A percentile compares a stretch with the other conserved stretches of the same genome.
phyloP scores from a whole-genome alignment of 1,140 invertebrate genomes.

The Armadillidium nasatum region DNA sequence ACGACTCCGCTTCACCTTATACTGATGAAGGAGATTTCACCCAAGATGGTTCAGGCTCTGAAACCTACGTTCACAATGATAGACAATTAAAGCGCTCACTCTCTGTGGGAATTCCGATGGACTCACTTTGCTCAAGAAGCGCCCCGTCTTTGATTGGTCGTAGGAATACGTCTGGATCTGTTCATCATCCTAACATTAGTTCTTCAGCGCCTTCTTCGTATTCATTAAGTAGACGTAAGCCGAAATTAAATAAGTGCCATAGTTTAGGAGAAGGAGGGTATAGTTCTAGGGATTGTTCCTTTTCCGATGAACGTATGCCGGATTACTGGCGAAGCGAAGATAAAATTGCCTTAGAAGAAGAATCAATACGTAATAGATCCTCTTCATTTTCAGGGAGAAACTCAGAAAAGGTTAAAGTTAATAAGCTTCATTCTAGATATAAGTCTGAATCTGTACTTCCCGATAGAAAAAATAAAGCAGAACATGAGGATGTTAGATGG shows the following conservation, averaged over 20 bases:
- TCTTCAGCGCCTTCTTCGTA: background rate
- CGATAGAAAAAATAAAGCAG: background rate
- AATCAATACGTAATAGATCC: background rate
- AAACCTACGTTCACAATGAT: background rate
- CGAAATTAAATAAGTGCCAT: constrained; percentile 8
- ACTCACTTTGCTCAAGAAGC: constrained; percentile 5
- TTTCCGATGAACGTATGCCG: background rate
- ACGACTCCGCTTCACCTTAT: background rate
- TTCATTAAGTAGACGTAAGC: background rate
- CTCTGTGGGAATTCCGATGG: constrained; percentile 2
- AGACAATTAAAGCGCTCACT: constrained; percentile 3
- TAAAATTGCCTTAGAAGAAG: background rate
- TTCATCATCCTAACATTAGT: background rate
- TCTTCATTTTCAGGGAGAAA: background rate
- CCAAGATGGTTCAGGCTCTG: background rate
- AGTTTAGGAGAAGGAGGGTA: background rate
- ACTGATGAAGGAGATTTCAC: background rate
- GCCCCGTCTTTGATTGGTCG: constrained; percentile 2
- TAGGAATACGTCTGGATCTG: background rate
- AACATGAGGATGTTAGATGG: background rate
- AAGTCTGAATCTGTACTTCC: background rate
- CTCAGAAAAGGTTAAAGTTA: background rate
- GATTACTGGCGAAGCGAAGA: background rate
- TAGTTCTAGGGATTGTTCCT: background rate
- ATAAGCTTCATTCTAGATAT: constrained; percentile 1